Evolutionary conservation across 2,797 vertebrate species (phyloP).

Genomic region (Morelia viridis): DNA sequence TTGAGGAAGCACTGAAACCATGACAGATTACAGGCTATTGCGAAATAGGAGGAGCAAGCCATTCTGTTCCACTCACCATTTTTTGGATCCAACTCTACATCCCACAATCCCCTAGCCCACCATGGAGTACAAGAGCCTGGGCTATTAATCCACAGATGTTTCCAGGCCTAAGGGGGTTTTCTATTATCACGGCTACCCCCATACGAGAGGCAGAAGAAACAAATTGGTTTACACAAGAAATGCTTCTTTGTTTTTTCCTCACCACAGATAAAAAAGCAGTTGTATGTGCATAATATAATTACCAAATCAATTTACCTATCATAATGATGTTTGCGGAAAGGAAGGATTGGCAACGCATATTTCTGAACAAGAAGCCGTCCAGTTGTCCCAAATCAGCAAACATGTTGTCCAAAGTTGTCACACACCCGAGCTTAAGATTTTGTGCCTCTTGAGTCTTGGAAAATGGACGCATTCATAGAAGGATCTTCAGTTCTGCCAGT

Average conservation of each 20-base stretch:
- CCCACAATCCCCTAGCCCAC: background rate
- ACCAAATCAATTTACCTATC: slow-evolving; percentile 52
- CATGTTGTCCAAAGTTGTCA: slow-evolving; percentile 34
- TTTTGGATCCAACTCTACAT: background rate
- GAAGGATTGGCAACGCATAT: slow-evolving; percentile 43
- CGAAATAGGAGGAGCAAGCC: background rate
- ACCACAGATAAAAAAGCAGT: background rate
- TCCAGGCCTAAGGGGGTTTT: background rate
- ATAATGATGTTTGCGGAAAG: slow-evolving; percentile 57
- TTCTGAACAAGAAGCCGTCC: background rate
- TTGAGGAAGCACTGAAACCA: background rate
- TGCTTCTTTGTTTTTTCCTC: background rate
- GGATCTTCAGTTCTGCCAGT: background rate
- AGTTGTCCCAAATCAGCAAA: slow-evolving; percentile 36
- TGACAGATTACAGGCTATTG: background rate
- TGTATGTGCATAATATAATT: background rate
- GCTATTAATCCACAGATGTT: background rate
- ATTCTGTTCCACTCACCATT: background rate
- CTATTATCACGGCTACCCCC: background rate
- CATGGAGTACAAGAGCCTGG: background rate
- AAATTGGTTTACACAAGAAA: background rate
- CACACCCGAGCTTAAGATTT: slow-evolving; percentile 15
- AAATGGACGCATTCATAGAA: background rate
- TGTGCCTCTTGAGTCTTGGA: background rate
- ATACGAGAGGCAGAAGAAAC: background rate